phyloP scores from a whole-genome alignment of 1,140 invertebrate species.

The Meloidogyne exigua region DNA sequence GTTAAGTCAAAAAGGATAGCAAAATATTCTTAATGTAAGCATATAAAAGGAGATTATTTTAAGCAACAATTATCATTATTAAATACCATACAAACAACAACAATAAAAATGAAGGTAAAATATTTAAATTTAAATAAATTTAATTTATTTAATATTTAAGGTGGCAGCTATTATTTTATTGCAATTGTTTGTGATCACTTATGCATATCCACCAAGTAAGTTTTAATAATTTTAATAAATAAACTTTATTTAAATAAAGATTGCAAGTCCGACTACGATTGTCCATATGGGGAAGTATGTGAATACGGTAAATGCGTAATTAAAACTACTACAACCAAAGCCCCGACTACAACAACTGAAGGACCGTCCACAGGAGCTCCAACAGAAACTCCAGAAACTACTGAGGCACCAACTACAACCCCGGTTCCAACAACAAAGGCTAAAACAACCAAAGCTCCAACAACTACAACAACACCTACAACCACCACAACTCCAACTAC shows the following conservation, averaged over 20 bases:
- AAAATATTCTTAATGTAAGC: background rate
- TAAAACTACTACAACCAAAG: background rate
- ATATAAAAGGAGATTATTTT: background rate
- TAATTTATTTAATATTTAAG: background rate
- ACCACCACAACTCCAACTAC: no score
- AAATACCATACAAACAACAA: background rate
- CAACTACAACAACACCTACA: no score
- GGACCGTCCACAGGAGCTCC: no score
- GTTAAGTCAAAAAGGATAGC: no score
- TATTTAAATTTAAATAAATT: background rate
- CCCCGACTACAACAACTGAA: background rate
- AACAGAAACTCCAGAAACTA: background rate
- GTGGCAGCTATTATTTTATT: background rate
- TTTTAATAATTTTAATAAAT: no score
- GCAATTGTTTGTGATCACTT: no score
- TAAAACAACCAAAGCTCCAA: no score
- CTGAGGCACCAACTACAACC: background rate
- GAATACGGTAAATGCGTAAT: background rate
- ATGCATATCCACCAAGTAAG: no score
- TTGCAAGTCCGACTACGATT: background rate
- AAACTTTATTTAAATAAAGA: no score
- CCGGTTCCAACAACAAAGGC: no score
- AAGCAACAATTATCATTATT: background rate
- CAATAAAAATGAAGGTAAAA: background rate
- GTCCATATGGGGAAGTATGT: background rate